These are phyloP conservation scores for Ichneumon xanthorius DNA, from an alignment of 2,888 invertebrate genomes.

Conservation along the genomic window DNA sequence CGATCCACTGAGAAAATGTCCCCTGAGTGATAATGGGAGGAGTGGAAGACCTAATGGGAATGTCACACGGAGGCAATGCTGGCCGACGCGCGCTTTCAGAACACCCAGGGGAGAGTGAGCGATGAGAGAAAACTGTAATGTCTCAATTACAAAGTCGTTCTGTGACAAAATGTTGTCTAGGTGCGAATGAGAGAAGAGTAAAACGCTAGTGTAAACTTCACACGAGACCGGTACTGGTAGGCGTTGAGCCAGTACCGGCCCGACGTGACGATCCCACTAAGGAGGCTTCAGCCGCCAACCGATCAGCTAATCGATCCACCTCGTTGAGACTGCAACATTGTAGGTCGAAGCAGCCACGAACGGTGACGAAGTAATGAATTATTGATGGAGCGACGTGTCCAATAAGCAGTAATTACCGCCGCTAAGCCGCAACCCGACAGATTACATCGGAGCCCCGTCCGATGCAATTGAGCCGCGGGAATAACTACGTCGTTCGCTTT, in stretches of 20 bases:
- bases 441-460: not conserved
- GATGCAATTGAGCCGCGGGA: slow-evolving; percentile 12
- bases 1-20: no score
- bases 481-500: slow-evolving; percentile 12
- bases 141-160: not conserved
- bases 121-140: not conserved
- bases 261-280: not conserved
- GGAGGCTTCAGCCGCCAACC: not conserved
- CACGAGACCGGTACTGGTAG: not conserved
- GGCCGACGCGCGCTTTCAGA: not conserved
- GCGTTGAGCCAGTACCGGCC: not conserved
- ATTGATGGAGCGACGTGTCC: not conserved
- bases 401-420: slow-evolving; percentile 7
- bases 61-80: no score
- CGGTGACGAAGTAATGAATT: slow-evolving; percentile 7
- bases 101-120: not conserved
- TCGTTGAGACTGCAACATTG: not conserved
- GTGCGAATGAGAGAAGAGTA: not conserved
- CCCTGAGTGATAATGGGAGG: no score
- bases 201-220: not conserved
- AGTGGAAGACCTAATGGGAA: no score
- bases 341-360: not conserved
- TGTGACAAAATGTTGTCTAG: not conserved
- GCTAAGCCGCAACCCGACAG: not conserved
- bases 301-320: not conserved